A percentile compares a stretch with the other conserved stretches of the same genome.
phyloP scores from a whole-genome alignment of 2,888 invertebrate species.

The Branchellion lobata region DNA sequence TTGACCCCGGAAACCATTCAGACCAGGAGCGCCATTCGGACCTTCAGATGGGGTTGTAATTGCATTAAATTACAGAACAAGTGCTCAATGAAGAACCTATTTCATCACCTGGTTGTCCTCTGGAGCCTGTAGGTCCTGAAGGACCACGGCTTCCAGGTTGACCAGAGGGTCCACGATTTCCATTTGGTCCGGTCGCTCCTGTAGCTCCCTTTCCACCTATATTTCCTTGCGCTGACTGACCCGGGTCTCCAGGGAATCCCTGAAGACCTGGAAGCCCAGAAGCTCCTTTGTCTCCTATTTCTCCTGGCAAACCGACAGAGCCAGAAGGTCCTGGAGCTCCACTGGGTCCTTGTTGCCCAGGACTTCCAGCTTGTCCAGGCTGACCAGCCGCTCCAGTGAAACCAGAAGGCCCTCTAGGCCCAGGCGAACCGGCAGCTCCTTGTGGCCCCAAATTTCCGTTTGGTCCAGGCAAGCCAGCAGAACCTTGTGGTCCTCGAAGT shows the following conservation, averaged over 20 bases:
- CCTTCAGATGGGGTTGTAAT: neutral
- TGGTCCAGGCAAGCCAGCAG: constrained; percentile 34
- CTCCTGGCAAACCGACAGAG: constrained; percentile 37
- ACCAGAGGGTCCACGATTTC: constrained; percentile 41
- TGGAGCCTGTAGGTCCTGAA: constrained; percentile 2
- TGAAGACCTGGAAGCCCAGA: constrained; percentile 34
- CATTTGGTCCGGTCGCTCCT: constrained; percentile 45
- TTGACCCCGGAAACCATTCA: constrained; percentile 21
- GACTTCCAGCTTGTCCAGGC: constrained; percentile 31
- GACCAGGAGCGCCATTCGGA: constrained; percentile 38
- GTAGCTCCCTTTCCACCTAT: constrained; percentile 1
- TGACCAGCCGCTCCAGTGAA: constrained; percentile 35
- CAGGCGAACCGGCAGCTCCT: constrained; percentile 38
- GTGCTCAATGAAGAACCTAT: neutral
- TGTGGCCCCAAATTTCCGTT: constrained; percentile 26
- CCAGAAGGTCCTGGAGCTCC: constrained; percentile 49
- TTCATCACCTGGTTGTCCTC: constrained; percentile 31
- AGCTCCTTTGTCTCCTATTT: constrained; percentile 34
- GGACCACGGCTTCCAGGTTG: constrained; percentile 20
- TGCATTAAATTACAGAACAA: neutral
- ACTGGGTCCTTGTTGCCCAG: constrained; percentile 43
- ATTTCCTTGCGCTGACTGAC: constrained; percentile 39
- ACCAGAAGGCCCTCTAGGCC: constrained; percentile 40
- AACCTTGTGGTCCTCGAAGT: constrained; percentile 30
- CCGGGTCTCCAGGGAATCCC: constrained; percentile 41